These are phyloP conservation scores for Philotrypesis tridentata DNA, from an alignment of 1,140 invertebrate species.

Conservation along the genomic window DNA sequence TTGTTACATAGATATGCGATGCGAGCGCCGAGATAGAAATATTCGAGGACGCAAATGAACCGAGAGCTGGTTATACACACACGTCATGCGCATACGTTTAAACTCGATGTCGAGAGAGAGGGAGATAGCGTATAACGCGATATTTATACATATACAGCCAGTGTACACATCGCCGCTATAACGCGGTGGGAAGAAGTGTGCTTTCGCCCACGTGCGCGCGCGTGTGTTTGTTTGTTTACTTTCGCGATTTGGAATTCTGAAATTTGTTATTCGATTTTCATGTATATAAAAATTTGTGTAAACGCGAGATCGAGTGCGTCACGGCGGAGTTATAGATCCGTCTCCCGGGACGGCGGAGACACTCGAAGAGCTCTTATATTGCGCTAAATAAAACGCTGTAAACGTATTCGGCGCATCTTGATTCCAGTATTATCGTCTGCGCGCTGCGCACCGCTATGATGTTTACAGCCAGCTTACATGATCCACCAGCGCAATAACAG, in stretches of 20 bases:
- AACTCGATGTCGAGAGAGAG: neutral
- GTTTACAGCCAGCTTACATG: too few species aligned
- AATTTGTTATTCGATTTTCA: too few species aligned
- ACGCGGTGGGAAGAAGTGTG: neutral
- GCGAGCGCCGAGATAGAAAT: neutral
- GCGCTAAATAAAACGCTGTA: neutral
- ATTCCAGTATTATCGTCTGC: too few species aligned
- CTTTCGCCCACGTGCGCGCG: too few species aligned
- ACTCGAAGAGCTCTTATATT: too few species aligned
- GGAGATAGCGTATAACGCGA: neutral
- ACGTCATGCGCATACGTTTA: neutral
- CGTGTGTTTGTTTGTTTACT: neutral
- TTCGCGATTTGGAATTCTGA: neutral
- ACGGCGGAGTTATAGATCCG: too few species aligned
- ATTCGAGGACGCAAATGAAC: neutral
- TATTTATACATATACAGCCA: neutral
- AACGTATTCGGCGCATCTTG: neutral
- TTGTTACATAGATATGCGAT: neutral
- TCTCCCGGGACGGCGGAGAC: too few species aligned
- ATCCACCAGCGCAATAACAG: too few species aligned
- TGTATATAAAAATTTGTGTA: too few species aligned
- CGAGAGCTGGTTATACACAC: neutral
- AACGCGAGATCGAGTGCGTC: too few species aligned
- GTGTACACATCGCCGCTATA: too few species aligned
- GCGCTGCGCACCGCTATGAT: too few species aligned